Evolutionary conservation across 2,113 vertebrate species (phyloP), one percentile per base, ranked within the genome.

Genomic region (Thalassoma bifasciatum): DNA sequence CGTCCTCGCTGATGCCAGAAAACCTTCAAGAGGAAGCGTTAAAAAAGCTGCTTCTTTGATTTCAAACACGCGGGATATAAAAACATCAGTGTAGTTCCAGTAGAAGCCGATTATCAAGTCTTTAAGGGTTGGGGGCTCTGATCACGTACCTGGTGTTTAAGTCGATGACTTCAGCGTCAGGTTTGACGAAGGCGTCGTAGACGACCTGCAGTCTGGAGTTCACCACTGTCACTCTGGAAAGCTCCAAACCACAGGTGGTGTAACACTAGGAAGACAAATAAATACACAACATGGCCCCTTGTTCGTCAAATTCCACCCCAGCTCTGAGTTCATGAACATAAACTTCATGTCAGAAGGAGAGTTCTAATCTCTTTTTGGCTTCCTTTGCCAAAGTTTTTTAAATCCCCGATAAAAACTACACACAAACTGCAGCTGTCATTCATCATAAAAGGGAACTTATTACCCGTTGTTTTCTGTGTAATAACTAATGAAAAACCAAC

Each of bases 131-230:
- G n/a, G 5, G 14, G 19, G 13, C 26, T 62, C 19, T 7, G 7
- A 50, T 6, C 30, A 30, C 30, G 74, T 93, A 96, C 94, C 94
- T 95, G 70, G 84, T 94, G 67, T 96, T 95, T 57, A 84, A 95
- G 89, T 96, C 95, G 58, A 95, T 84, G 42, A 95, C 86, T 70
- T 95, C 93, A 67, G 92, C 91, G 59, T 91, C 85, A 23, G 95
- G 94, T 79, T 88, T 94, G 78, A 97, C 94, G 86, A 95, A 93
- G 0, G 87, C 82, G 64, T 95, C 94, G 12, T 93, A 95, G 82
- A 95, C 46, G 21, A 96, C 91, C 64, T 94, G 90, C 49, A 95
- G 88, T 44, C 88, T 88, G 2, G 91, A 75, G 84, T 92, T 92
- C 23, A 95, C 91, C 83, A 95, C 86, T 0, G 95, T 93, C 79